Evolutionary conservation across 1,140 invertebrate species (phyloP).

Genomic region (Drosophila suzukii): DNA sequence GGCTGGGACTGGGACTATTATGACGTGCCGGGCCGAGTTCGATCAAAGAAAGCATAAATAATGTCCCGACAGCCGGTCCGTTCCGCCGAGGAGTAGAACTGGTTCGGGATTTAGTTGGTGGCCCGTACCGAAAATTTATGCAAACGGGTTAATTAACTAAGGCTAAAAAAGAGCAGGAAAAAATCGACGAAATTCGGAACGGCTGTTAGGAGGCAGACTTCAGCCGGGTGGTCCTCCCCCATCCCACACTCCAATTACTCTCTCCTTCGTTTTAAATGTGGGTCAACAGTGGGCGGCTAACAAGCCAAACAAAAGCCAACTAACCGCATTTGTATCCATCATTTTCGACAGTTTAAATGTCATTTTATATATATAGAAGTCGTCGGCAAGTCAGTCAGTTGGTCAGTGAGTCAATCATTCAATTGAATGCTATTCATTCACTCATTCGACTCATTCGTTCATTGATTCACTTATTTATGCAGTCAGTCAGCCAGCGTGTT

Average conservation of each 20-base stretch:
- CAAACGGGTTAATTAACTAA: slow-evolving; percentile 83
- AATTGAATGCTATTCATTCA: slow-evolving; percentile 21
- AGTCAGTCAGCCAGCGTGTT: slow-evolving; percentile 58
- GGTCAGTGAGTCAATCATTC: slow-evolving; percentile 50
- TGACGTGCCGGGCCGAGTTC: slow-evolving; percentile 73
- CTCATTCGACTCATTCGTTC: slow-evolving; percentile 23
- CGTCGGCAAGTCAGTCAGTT: slow-evolving; percentile 25
- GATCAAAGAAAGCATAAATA: slow-evolving; percentile 83
- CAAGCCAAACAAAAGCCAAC: slow-evolving; percentile 55
- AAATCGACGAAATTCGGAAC: slow-evolving; percentile 60
- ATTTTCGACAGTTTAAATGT: slow-evolving; percentile 76
- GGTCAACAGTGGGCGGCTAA: slow-evolving; percentile 74
- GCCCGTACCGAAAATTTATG: slow-evolving; percentile 69
- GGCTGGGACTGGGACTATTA: slow-evolving; percentile 59
- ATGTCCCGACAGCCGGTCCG: slow-evolving; percentile 41
- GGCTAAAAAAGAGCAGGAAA: slow-evolving; percentile 4
- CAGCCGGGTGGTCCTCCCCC: slow-evolving; percentile 66
- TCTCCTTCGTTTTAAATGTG: slow-evolving; percentile 38
- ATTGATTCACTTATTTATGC: slow-evolving; percentile 51
- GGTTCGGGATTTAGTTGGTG: slow-evolving; percentile 41
- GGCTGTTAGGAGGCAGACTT: slow-evolving; percentile 16
- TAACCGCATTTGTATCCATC: slow-evolving; percentile 62
- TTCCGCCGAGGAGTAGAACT: slow-evolving; percentile 45
- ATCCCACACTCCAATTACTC: slow-evolving; percentile 7
- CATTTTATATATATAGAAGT: slow-evolving; percentile 43